These are phyloP conservation scores for Dolichallabes microphthalmus DNA, from an alignment of 2,113 vertebrate genomes.

Conservation along the genomic window DNA sequence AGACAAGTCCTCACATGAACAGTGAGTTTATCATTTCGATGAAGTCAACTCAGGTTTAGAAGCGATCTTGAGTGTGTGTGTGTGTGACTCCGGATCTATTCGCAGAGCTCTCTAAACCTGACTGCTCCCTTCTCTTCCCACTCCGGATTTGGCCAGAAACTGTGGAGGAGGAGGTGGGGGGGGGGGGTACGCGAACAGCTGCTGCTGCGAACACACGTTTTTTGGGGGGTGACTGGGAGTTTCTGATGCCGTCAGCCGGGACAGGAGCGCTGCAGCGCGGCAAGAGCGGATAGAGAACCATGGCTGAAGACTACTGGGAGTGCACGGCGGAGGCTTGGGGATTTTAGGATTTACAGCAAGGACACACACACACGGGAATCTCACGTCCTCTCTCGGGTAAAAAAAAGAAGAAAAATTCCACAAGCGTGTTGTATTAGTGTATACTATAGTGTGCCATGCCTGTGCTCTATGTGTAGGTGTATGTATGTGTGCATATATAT, in stretches of 20 bases:
- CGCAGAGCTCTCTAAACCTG: constrained; percentile 43
- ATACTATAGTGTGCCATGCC: neutral
- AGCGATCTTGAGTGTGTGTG: constrained; percentile 39
- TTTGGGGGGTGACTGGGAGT: constrained; percentile 28
- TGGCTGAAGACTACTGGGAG: constrained; percentile 66
- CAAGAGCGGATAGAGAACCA: constrained; percentile 47
- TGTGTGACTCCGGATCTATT: constrained; percentile 61
- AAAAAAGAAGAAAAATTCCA: neutral
- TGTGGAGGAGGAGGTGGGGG: too few species aligned
- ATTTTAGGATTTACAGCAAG: constrained; percentile 55
- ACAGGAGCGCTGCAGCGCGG: constrained; percentile 17
- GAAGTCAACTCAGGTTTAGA: constrained; percentile 23
- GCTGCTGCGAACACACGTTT: constrained; percentile 49
- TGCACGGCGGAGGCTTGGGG: constrained; percentile 44
- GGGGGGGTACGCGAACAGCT: constrained; percentile 49
- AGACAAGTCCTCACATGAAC: neutral
- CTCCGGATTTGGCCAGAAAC: constrained; percentile 55
- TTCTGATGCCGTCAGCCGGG: constrained; percentile 49
- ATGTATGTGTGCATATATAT: neutral
- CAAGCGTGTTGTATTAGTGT: neutral
- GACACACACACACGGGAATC: constrained; percentile 49
- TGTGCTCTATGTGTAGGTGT: too few species aligned
- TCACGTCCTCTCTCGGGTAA: constrained; percentile 51
- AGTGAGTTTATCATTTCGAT: neutral
- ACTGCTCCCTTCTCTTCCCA: constrained; percentile 31